Evolutionary conservation across 2,888 invertebrate genomes (phyloP), one percentile per base, ranked within the genome.

Genomic region (Epirrita christyi): DNA sequence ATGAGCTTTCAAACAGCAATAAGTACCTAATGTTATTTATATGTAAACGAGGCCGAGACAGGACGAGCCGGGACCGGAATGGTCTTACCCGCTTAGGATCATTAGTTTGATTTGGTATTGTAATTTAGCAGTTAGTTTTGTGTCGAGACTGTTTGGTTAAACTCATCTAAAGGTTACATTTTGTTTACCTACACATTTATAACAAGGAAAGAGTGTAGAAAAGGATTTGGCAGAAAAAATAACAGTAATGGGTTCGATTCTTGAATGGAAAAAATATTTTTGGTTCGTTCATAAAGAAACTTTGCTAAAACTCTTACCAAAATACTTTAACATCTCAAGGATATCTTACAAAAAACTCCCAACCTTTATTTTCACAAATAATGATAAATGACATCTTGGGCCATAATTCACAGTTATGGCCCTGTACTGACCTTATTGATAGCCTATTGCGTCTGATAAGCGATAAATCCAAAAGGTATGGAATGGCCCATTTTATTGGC

Each of bases 11-110:
- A 41, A 50, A 45, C 61, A 48, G 49, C 47, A 65, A 59, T 47
- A 48, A 11, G 29, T 38, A 38, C 29, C 45, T 53, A 47, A 56
- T 67, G 71, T 64, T 73, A 65, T 74, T 75, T 74, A 67, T 68
- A 75, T 76, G 73, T 59, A 67, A 72, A 68, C 59, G 63, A 66
- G 61, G 28, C 32, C 32, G 50, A 38, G 36, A 43, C 37, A 28
- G 40, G 28, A 32, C 41, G 34, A 14, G 46, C 13, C 49, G 51
- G 43, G 41, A 9, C 29, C 46, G 40, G 9, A 28, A 2, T 10
- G 38, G 47, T 28, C 43, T n/a, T 36, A 47, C 36, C 21, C 40
- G 47, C 42, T 43, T 28, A 47, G 13, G 32, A 29, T 64, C 61
- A 60, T 55, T 65, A 44, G 47, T 51, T 59, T n/a, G 48, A 64